Evolutionary conservation across 2,888 invertebrate genomes (phyloP), one percentile per base, ranked within the genome.

Genomic region (Lobophora halterata): DNA sequence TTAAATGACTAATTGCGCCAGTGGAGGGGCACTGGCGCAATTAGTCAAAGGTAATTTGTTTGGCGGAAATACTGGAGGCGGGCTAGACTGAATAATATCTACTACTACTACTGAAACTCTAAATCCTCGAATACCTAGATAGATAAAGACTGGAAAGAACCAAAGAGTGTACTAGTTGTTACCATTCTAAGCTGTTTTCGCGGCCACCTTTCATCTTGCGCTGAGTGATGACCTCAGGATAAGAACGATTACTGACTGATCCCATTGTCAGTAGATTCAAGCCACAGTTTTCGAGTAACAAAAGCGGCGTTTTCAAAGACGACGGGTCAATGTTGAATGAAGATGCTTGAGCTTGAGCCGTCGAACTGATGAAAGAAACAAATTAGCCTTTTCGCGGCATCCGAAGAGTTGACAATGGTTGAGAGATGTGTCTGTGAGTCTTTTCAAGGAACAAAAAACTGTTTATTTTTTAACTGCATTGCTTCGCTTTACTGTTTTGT

Each of bases 221-320:
- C 73, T 83, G 83, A 85, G 71, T 81, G 82, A 83, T 83, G 82
- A 76, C 72, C 74, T 68, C 75, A 75, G 79, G 78, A 76, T 79
- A 71, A 61, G 72, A 78, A 71, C 71, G 77, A 82, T 79, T 76
- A 80, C 77, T 72, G 69, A 53, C 67, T 67, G 67, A 71, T 67
- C 68, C 69, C 69, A 73, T 78, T 79, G 80, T 79, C 55, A 69
- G 73, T 66, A 44, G 69, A 74, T 21, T 29, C 33, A 32, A 75
- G 71, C 71, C 69, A 73, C 68, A 66, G 55, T 61, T 65, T 62
- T 58, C 41, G 35, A 48, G 42, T 56, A 66, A 82, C 79, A 82
- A 79, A 70, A 55, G 55, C 78, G 80, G 79, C 46, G 37, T 44
- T 62, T 72, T 81, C 75, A 81, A 81, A 81, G 78, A 40, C n/a